phyloP scores from a whole-genome alignment of 1,140 invertebrate species.

The Linepithema humile region DNA sequence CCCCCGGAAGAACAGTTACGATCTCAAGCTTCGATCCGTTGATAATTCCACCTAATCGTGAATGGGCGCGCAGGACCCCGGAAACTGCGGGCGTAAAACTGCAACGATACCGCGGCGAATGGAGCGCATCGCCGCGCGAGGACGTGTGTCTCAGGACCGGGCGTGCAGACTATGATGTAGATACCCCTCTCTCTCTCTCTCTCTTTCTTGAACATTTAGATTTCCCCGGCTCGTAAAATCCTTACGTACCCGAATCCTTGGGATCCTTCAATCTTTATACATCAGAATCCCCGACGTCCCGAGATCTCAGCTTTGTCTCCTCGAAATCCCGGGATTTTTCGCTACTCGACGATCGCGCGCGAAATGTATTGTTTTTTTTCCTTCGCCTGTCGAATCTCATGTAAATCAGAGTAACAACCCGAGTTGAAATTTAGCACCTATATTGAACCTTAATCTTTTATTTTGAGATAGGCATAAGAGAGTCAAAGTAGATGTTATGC shows the following conservation, averaged over 20 bases:
- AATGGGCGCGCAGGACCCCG: conserved; percentile 29
- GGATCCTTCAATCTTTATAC: conserved; percentile 54
- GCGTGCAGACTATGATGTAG: not conserved
- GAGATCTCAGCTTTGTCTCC: conserved; percentile 47
- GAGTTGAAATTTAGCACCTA: too few relatives aligned
- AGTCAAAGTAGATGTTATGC: too few relatives aligned
- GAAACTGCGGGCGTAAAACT: conserved; percentile 50
- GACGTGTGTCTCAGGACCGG: not conserved
- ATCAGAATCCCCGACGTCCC: conserved; percentile 8
- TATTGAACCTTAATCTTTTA: too few relatives aligned
- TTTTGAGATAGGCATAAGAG: too few relatives aligned
- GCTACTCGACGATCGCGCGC: conserved; percentile 31
- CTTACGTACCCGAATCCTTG: conserved; percentile 27
- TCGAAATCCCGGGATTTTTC: conserved; percentile 26
- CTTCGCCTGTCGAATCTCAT: not conserved
- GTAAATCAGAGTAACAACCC: conserved; percentile 36
- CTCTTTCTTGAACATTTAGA: conserved; percentile 23
- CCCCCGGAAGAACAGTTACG: conserved; percentile 46
- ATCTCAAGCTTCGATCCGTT: conserved; percentile 48
- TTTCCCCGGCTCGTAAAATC: conserved; percentile 46
- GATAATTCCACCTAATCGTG: conserved; percentile 58
- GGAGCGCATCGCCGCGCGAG: conserved; percentile 4
- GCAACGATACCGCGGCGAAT: conserved; percentile 10
- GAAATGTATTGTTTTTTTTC: not conserved
- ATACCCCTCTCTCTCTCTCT: not conserved